Conservation (phyloP, 1,140 invertebrate genomes). For the Psix sp. region DNA sequence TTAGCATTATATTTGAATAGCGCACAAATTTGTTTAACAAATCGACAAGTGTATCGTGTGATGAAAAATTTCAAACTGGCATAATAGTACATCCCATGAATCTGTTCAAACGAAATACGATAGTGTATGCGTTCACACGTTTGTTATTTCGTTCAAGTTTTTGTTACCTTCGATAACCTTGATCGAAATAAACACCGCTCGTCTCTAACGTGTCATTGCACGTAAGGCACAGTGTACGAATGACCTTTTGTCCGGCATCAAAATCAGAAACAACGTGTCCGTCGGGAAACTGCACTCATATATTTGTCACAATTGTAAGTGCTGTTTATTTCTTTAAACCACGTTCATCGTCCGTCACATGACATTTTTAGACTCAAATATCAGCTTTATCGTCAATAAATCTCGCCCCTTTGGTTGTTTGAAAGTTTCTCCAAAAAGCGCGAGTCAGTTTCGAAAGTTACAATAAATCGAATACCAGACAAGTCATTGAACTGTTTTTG, state of each 20-base stretch:
- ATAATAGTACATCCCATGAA: no score
- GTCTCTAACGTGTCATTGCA: constrained; percentile 1
- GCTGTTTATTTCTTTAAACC: background rate
- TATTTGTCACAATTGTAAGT: background rate
- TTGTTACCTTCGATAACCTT: constrained; percentile 28
- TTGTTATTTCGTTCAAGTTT: constrained; percentile 5
- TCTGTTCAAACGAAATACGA: no score
- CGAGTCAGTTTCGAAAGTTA: background rate
- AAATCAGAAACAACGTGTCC: background rate
- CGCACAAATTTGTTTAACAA: no score
- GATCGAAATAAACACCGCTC: constrained; percentile 21
- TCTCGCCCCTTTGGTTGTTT: no score
- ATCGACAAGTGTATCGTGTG: no score
- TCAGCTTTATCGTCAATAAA: no score
- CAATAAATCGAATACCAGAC: background rate
- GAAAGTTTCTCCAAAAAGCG: no score
- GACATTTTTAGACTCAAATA: no score
- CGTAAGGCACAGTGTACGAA: background rate
- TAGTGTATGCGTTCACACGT: no score
- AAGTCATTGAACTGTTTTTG: constrained; percentile 4
- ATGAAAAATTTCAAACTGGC: no score
- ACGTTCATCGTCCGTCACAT: no score
- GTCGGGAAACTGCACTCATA: background rate
- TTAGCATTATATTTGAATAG: no score
- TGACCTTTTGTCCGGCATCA: background rate